phyloP scores from a whole-genome alignment of 2,888 invertebrate genomes.

The Meta bourneti region DNA sequence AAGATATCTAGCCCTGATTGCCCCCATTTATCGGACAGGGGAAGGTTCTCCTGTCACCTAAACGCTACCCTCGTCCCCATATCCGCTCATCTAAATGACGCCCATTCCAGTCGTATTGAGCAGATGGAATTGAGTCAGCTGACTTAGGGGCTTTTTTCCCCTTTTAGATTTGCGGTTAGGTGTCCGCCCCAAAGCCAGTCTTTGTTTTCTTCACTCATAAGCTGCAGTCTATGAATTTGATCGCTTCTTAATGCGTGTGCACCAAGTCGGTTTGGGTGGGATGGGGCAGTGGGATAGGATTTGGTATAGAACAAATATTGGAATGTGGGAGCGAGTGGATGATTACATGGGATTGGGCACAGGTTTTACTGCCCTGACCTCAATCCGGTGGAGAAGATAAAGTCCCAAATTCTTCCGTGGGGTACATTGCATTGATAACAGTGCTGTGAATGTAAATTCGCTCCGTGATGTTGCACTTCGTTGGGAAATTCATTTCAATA shows the following conservation, averaged over 20 bases:
- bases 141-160: conserved; percentile 9
- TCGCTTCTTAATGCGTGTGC: background rate
- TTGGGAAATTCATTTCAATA: too few species aligned
- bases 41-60: conserved; percentile 25
- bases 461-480: too few species aligned
- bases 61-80: conserved; percentile 24
- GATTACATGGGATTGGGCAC: too few species aligned
- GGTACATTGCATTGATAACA: too few species aligned
- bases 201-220: conserved; percentile 1
- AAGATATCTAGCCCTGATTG: conserved; percentile 55
- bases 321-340: background rate
- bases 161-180: conserved; percentile 18
- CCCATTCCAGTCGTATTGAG: conserved; percentile 45
- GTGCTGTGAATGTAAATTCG: too few species aligned
- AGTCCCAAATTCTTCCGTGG: too few species aligned
- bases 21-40: conserved; percentile 43
- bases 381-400: too few species aligned
- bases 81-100: conserved; percentile 64
- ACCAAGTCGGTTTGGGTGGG: background rate
- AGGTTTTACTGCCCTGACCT: too few species aligned
- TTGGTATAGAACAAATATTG: background rate
- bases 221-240: background rate
- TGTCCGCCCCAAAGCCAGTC: background rate
- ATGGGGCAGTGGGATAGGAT: background rate
- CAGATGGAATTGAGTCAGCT: conserved; percentile 47